Base-by-base conservation (phyloP, 2,888 invertebrate species). In the Amiota communis region DNA sequence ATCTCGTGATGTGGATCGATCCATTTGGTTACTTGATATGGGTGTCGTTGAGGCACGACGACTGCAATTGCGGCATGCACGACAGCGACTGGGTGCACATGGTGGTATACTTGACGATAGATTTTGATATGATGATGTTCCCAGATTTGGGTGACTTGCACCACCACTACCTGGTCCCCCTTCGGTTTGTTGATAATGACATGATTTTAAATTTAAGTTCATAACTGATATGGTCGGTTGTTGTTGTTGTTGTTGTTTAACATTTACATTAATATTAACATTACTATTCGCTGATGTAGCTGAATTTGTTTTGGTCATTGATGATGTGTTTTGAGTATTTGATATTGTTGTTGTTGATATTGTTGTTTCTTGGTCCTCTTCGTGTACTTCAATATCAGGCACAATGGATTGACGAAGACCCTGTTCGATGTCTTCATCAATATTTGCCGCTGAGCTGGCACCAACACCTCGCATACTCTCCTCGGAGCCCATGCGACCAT, bases 1-100 rank as follows among this genome's bases (percentile, higher is more conserved):
- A 88, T 96, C 96, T 80, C 94, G 93, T 72, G 96, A 97, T 78
- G 95, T 93, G 84, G 96, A 96, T 84, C 96, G 93, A 87, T 95
- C 95, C 89, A 96, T 93, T 51, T 94, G 93, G 81, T 94, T 89
- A 74, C 94, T 87, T 69, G 95, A 94, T 74, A 93, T 92, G 63
- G 95, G 95, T 77, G 95, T 94, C 73, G 94, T 93, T n/a, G 95
- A 95, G 77, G 95, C 95, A 79, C 96, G 92, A 76, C 96, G 92
- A 86, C 95, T 95, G 90, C 94, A 94, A 78, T 93, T 92, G 82
- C 94, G 92, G 89, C 89, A 89, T 87, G 93, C 93, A 75, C 91
- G 89, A 78, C 91, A 91, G 75, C 92, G 90, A 87, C 93, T 93
- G 76, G 93, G 93, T 48, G 80, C 86, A 75, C 85, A 86, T 23